These are phyloP conservation scores for Meloe dianella DNA, from an alignment of 2,888 invertebrate species.

Conservation along the genomic window DNA sequence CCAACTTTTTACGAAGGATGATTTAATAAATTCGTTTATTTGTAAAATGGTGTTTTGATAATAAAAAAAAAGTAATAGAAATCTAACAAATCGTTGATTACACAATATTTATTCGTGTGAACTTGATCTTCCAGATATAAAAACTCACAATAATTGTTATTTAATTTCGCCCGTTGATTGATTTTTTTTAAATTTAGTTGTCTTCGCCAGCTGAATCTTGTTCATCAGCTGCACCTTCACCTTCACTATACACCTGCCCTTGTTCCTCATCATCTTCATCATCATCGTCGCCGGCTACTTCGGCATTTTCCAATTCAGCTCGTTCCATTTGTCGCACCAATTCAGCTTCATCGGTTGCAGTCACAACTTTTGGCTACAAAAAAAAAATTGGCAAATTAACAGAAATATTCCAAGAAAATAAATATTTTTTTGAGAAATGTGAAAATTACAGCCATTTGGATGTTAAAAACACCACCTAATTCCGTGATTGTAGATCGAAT, in stretches of 20 bases:
- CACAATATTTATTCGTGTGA: not conserved
- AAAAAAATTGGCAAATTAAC: too few species aligned
- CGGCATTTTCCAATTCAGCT: conserved; percentile 92
- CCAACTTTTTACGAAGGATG: conserved; percentile 77
- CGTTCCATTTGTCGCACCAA: conserved; percentile 91
- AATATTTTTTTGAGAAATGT: too few species aligned
- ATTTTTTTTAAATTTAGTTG: conserved; percentile 11
- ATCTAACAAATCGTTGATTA: not conserved
- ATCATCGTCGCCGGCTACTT: conserved; percentile 89
- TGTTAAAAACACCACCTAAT: conserved; percentile 89
- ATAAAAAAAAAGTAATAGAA: too few species aligned
- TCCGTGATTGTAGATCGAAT: conserved; percentile 83
- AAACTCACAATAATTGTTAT: conserved; percentile 26
- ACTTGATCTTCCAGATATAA: conserved; percentile 18
- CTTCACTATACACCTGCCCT: conserved; percentile 49
- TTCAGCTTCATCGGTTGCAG: conserved; percentile 97
- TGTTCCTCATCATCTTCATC: conserved; percentile 73
- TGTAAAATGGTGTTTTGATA: conserved; percentile 8
- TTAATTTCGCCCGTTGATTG: conserved; percentile 11
- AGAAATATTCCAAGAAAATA: not conserved
- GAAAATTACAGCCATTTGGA: conserved; percentile 78
- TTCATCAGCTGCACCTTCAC: conserved; percentile 27
- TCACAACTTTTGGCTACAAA: conserved; percentile 87
- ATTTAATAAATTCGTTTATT: conserved; percentile 35
- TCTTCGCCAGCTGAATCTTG: conserved; percentile 3